Evolutionary conservation across 1,140 invertebrate genomes (phyloP).

Genomic region (Ladona fulva): DNA sequence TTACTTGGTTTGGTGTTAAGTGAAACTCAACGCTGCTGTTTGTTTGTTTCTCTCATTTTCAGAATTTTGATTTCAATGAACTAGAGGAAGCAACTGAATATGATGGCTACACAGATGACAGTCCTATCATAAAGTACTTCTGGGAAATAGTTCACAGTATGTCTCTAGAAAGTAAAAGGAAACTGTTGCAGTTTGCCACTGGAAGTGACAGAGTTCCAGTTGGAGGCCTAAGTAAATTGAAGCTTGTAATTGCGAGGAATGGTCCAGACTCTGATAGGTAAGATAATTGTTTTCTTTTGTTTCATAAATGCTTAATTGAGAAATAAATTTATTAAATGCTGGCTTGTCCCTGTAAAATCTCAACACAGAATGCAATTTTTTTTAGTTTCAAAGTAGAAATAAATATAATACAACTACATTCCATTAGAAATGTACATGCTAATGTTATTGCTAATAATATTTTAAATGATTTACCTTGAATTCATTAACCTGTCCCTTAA

Average conservation of each 20-base stretch:
- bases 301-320: too few species aligned
- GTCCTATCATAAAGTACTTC: conserved; percentile 80
- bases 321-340: too few species aligned
- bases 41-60: conserved; percentile 31
- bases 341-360: too few species aligned
- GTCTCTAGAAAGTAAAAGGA: conserved; percentile 72
- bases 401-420: too few species aligned
- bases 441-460: too few species aligned
- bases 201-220: conserved; percentile 90
- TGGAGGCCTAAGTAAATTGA: conserved; percentile 78
- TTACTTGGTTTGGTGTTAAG: too few species aligned
- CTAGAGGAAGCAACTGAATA: conserved; percentile 87
- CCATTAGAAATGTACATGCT: too few species aligned
- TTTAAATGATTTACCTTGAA: too few species aligned
- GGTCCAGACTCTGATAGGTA: conserved; percentile 65
- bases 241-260: conserved; percentile 70
- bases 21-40: too few species aligned
- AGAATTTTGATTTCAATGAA: conserved; percentile 79
- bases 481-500: too few species aligned
- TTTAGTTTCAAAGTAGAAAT: too few species aligned
- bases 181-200: conserved; percentile 86
- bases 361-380: too few species aligned
- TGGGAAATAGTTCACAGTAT: conserved; percentile 92
- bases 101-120: conserved; percentile 79
- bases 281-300: not conserved